Evolutionary conservation across 2,797 vertebrate genomes (phyloP), one percentile per base, ranked within the genome.

Genomic region (Anabas testudineus): DNA sequence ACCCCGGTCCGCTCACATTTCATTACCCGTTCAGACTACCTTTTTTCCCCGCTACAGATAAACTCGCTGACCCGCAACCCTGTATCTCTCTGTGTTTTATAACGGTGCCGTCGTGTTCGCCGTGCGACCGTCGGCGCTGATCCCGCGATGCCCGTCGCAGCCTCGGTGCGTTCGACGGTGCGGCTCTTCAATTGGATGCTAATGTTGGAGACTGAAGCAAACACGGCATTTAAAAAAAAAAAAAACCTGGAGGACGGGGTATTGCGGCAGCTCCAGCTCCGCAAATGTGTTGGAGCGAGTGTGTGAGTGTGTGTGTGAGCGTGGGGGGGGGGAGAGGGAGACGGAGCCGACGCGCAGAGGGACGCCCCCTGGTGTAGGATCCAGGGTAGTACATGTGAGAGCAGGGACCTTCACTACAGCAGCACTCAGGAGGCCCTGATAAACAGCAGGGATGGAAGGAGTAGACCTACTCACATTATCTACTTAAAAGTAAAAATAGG

Each of bases 251-350:
- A 91, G 87, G 85, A 91, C 69, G 76, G 83, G 83, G 88, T 88
- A 90, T 89, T 91, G 87, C 89, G 70, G 91, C 88, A 90, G 85
- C 84, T 74, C 63, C 47, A 2, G 56, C 66, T 76, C 71, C 57
- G 70, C 55, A 22, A 53, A 14, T n/a, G 59, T 37, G 51, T 63
- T 32, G 34, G 32, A 34, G n/a, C n/a, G n/a, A n/a, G 58, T 36
- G 49, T 70, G 2, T 36, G 47, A 30, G 28, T n/a, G 60, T 15
- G 26, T 15, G 54, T 13, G 13, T n/a, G 26, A 32, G 56, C 22
- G 42, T 10, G 58, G 13, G 22, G 7, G 56, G 4, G 67, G 32
- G 75, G 75, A 1, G 55, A 0, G 41, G 39, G 36, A 43, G 64
- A 5, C 43, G 52, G 41, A 39, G 36, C 43, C 64, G 80, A 74